Conservation (phyloP, 2,113 vertebrate species). For the Apaloderma vittatum region DNA sequence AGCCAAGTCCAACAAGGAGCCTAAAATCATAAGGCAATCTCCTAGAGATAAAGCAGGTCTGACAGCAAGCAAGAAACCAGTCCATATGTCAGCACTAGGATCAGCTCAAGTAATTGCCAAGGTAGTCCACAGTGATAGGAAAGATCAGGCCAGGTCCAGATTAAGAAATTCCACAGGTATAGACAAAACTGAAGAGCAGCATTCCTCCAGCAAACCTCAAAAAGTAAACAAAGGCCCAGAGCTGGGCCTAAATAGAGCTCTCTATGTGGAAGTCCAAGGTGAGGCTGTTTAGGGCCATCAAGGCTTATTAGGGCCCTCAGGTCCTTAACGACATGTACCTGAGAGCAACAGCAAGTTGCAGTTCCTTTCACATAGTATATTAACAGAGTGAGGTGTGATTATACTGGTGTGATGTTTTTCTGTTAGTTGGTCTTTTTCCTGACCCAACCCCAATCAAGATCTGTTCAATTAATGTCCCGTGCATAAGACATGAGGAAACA, state of each 20-base stretch:
- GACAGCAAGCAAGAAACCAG: not conserved
- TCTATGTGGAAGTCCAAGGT: not conserved
- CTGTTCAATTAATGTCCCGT: not conserved
- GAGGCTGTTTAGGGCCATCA: not conserved
- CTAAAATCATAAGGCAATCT: not conserved
- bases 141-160: not conserved
- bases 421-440: not conserved
- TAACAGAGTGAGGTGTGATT: not conserved
- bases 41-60: too few species aligned
- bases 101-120: not conserved
- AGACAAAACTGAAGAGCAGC: accelerated
- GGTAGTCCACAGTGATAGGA: accelerated
- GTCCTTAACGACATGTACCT: accelerated
- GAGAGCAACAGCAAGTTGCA: not conserved
- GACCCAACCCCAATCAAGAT: not conserved
- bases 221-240: accelerated
- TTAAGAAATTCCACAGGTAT: accelerated
- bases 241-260: not conserved
- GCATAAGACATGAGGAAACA: not conserved
- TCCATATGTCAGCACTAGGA: not conserved
- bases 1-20: not conserved
- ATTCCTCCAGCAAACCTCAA: accelerated
- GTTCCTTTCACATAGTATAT: not conserved
- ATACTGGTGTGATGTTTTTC: not conserved
- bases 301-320: not conserved